Percentiles rank a stretch among this genome's conserved stretches.
Conservation (phyloP, 2,888 invertebrate species). For the Spodoptera littoralis region DNA sequence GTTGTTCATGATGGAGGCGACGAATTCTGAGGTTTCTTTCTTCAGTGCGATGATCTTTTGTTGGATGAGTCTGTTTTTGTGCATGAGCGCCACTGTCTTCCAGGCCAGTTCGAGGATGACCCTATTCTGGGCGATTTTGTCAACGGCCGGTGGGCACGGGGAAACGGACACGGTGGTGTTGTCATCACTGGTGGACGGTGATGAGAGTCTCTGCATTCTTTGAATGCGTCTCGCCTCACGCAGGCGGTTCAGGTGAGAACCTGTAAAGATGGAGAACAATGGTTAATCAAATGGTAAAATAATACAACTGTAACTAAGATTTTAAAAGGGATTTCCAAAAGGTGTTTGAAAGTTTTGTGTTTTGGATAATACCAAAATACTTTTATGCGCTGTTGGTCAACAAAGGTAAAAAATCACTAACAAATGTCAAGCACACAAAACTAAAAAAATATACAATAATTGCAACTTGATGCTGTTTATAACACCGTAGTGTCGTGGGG, state of each 20-base stretch:
- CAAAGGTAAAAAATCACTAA: too few species aligned
- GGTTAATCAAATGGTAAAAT: conserved; percentile 7
- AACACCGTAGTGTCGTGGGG: conserved; percentile 5
- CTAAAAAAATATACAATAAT: conserved; percentile 39
- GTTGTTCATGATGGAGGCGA: conserved; percentile 89
- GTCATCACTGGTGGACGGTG: conserved; percentile 62
- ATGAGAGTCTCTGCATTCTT: conserved; percentile 68
- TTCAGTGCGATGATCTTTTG: conserved; percentile 89
- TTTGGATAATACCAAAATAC: too few species aligned
- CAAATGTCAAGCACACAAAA: background rate
- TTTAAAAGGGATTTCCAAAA: too few species aligned
- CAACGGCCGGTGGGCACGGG: conserved; percentile 59
- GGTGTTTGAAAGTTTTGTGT: too few species aligned
- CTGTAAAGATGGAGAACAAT: conserved; percentile 69
- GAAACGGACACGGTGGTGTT: conserved; percentile 43
- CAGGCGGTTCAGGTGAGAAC: conserved; percentile 72
- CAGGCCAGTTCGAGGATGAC: conserved; percentile 90
- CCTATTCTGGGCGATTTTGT: conserved; percentile 77
- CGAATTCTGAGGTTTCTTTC: conserved; percentile 90
- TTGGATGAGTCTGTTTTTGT: conserved; percentile 90
- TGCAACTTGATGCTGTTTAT: background rate
- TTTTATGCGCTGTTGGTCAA: too few species aligned
- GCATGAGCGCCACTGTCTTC: conserved; percentile 90
- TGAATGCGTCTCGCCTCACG: conserved; percentile 80
- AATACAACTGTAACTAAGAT: background rate